A percentile compares a stretch with the other conserved stretches of the same genome.
Conservation (phyloP, 1,140 invertebrate genomes). For the Drosophila pseudoananassae region DNA sequence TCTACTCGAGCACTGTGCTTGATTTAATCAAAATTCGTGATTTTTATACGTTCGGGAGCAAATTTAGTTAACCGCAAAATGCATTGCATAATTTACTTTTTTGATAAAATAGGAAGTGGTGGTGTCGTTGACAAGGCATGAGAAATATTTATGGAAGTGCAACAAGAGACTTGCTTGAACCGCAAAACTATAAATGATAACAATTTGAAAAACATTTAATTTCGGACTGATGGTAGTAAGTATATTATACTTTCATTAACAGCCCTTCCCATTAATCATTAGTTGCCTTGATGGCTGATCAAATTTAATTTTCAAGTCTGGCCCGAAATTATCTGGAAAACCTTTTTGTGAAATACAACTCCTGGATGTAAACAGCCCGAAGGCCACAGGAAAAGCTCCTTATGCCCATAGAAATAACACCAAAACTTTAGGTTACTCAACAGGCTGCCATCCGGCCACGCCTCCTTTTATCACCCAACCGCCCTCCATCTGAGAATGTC, state of each 20-base stretch:
- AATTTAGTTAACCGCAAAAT: conserved; percentile 13
- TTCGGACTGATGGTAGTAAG: no score
- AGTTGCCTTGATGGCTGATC: background rate
- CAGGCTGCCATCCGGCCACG: conserved; percentile 15
- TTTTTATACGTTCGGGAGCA: background rate
- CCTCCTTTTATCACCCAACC: conserved; percentile 2
- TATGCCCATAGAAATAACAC: conserved; percentile 29
- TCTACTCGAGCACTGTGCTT: conserved; percentile 13
- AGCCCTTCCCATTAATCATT: conserved; percentile 4
- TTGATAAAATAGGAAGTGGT: conserved; percentile 1
- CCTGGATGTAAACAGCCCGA: conserved; percentile 24
- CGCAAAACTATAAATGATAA: conserved; percentile 13
- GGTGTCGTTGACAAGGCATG: conserved; percentile 4
- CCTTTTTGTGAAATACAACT: conserved; percentile 41
- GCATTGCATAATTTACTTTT: conserved; percentile 5
- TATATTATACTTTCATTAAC: background rate
- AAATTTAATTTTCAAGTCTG: conserved; percentile 20
- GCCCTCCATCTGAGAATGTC: background rate
- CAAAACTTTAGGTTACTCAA: conserved; percentile 38
- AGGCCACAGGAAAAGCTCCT: conserved; percentile 38
- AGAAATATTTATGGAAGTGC: conserved; percentile 2
- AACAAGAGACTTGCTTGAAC: background rate
- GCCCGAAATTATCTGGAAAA: conserved; percentile 5
- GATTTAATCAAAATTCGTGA: background rate
- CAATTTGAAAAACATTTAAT: background rate